Evolutionary conservation across 1,140 invertebrate species (phyloP).

Genomic region (Achatina immaculata): DNA sequence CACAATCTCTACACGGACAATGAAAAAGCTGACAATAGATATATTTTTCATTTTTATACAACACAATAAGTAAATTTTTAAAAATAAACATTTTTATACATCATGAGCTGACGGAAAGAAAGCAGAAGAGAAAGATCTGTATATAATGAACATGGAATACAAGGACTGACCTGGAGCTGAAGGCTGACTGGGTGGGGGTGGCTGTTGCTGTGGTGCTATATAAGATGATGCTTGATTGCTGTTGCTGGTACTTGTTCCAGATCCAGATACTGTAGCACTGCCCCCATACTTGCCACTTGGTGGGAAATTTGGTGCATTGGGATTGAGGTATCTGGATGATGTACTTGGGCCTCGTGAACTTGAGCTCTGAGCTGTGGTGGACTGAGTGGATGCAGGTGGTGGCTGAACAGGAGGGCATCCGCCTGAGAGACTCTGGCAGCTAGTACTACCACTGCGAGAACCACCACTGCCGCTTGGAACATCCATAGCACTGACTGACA

Average conservation of each 20-base stretch:
- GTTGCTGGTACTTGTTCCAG: background rate
- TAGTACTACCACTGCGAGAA: background rate
- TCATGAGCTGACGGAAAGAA: background rate
- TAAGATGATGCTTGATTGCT: background rate
- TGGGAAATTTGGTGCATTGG: slow-evolving; percentile 41
- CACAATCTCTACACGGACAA: no score
- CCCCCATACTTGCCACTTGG: slow-evolving; percentile 12
- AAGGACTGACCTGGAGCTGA: background rate
- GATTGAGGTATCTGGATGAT: slow-evolving; percentile 35
- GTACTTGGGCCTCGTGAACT: slow-evolving; percentile 5
- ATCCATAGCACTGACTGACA: slow-evolving; percentile 16
- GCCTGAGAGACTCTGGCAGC: background rate
- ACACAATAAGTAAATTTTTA: no score
- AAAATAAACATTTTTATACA: no score
- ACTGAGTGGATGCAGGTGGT: background rate
- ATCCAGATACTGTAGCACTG: background rate
- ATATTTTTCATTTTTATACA: no score
- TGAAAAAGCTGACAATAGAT: no score
- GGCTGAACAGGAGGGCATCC: background rate
- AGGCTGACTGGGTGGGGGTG: slow-evolving; percentile 11
- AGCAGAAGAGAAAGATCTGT: no score
- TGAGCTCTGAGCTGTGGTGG: background rate
- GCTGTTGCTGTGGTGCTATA: slow-evolving; percentile 1
- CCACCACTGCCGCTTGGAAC: background rate
- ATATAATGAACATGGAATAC: no score